These are phyloP conservation scores for Corythucha ciliata DNA, from an alignment of 2,888 invertebrate genomes.

Conservation along the genomic window DNA sequence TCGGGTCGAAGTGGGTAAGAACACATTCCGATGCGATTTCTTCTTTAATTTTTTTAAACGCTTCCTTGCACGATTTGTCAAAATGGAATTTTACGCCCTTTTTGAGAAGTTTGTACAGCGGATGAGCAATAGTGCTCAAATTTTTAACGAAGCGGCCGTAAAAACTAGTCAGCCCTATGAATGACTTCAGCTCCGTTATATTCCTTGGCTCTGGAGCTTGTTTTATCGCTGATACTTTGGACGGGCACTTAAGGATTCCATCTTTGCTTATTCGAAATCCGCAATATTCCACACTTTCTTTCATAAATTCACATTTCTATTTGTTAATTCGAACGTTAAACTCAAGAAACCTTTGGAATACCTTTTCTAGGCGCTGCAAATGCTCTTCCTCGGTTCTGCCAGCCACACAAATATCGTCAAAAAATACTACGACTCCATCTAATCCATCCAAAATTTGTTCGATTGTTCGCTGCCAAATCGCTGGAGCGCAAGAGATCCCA, in stretches of 20 bases:
- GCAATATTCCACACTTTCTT: slow-evolving; percentile 19
- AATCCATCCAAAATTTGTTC: neutral
- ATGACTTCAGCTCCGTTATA: slow-evolving; percentile 27
- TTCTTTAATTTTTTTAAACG: slow-evolving; percentile 22
- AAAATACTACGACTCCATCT: neutral
- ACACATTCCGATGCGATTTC: slow-evolving; percentile 17
- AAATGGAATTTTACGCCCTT: neutral
- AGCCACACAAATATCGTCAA: slow-evolving; percentile 5
- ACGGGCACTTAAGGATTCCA: slow-evolving; percentile 18
- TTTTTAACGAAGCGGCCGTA: slow-evolving; percentile 34
- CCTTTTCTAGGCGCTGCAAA: slow-evolving; percentile 1
- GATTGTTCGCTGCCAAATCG: slow-evolving; percentile 3
- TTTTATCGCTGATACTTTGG: slow-evolving; percentile 19
- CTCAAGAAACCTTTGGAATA: neutral
- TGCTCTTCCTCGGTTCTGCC: neutral
- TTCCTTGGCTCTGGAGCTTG: slow-evolving; percentile 27
- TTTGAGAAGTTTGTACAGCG: neutral
- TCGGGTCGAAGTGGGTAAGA: slow-evolving; percentile 22
- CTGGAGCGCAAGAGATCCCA: slow-evolving; percentile 1
- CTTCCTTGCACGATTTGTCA: slow-evolving; percentile 1
- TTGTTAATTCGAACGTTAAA: neutral
- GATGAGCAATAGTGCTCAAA: slow-evolving; percentile 3
- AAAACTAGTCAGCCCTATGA: slow-evolving; percentile 40
- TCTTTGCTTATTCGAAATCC: slow-evolving; percentile 20
- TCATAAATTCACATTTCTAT: slow-evolving; percentile 3